A percentile compares a stretch with the other conserved stretches of the same genome.
Evolutionary conservation across 1,140 invertebrate species (phyloP).

Genomic region (Kradibia gibbosae): DNA sequence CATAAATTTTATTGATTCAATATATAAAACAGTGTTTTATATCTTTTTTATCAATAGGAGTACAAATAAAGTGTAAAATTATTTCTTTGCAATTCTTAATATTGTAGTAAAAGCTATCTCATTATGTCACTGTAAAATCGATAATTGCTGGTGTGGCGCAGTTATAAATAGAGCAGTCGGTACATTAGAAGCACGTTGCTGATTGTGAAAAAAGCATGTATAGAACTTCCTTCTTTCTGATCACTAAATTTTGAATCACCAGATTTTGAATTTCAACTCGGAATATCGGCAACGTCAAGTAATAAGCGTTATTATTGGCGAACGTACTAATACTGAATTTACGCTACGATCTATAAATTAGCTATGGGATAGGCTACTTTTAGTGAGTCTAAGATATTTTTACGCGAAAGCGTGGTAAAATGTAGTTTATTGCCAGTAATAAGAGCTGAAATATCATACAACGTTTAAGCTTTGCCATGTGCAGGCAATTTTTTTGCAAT

Average conservation of each 20-base stretch:
- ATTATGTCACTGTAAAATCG: neutral
- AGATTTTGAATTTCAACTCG: neutral
- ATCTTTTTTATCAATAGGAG: neutral
- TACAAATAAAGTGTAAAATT: neutral
- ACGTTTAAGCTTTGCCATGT: conserved; percentile 10
- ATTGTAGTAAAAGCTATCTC: neutral
- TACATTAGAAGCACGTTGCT: neutral
- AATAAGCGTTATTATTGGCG: neutral
- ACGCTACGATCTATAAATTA: neutral
- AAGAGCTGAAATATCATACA: conserved; percentile 22
- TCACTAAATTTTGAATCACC: neutral
- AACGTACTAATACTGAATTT: neutral
- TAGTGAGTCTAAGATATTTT: neutral
- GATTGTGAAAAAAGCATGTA: no score
- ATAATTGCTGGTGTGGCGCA: neutral
- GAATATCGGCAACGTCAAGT: neutral
- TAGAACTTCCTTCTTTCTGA: neutral
- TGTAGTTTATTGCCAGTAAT: conserved; percentile 9
- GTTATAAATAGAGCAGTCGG: neutral
- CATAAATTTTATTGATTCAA: conserved; percentile 22
- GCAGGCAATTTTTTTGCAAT: conserved; percentile 11
- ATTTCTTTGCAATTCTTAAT: neutral
- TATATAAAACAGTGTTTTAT: conserved; percentile 17
- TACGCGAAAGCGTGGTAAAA: conserved; percentile 3
- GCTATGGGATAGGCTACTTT: conserved; percentile 1